Base-by-base conservation (phyloP, 35 echinoderm and acorn worm species). In the Patiria miniata region DNA sequence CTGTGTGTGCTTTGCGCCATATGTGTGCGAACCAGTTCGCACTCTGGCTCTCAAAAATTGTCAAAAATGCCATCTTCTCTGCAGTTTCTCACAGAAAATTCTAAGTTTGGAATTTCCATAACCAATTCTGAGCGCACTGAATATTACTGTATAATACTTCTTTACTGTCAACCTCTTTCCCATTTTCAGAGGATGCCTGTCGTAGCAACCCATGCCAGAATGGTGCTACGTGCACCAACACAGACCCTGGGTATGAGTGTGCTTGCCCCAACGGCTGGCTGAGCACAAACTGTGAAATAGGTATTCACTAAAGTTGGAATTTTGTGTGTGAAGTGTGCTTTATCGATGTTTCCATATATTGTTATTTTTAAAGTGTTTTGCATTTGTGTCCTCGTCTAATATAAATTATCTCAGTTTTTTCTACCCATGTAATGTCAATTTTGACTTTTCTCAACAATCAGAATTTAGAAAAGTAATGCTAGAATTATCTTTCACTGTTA, bases 281-380 rank as follows among this genome's bases (percentile, higher is more conserved):
- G 19, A 87, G 92, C 30, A 93, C 87, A 30, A 89, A 90, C 57
- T 97, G 94, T 69, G 80, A 91, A 86, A 90, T 86, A 8, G 82
- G 93, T 94, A 82, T n/a, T n/a, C n/a, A 90, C 81, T 17, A 21
- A 23, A 47, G 42, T 47, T 47, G n/a, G n/a, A n/a, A n/a, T n/a
- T 2, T 86, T 36, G 36, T 47, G 2, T 52, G 39, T 14, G 0
- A 0, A 23, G 21, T 23, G 21, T 9, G 12, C 78, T 21, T 39
- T 34, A 18, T 39, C 36, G 5, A 38, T 2, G 21, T 1, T 23
- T 4, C 0, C 16, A 78, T 37, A 78, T 12, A 33, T 37, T 0
- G 15, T 32, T 32, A 23, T 33, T 37, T 17, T 1, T 78, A 1
- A 78, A 17, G 14, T 23, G 0, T 78, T 78, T 1, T 12, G 28